A percentile compares a stretch with the other conserved stretches of the same genome.
Conservation (phyloP, 2,113 vertebrate species). For the Polypterus bichir region DNA sequence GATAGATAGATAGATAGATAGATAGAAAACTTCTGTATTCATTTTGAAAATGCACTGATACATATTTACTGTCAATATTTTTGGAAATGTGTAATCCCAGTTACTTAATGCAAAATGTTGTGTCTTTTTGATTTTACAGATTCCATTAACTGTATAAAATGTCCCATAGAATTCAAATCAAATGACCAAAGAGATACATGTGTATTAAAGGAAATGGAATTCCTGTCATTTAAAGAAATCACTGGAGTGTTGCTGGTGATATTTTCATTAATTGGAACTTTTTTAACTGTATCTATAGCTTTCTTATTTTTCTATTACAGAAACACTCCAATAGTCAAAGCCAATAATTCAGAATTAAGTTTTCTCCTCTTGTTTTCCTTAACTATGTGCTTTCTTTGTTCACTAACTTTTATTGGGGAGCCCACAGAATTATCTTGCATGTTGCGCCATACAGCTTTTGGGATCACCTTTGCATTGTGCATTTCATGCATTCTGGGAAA, state of each 20-base stretch:
- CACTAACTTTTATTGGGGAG: slow-evolving; percentile 6
- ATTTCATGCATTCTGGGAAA: not conserved
- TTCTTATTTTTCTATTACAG: slow-evolving; percentile 4
- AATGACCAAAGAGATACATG: not conserved
- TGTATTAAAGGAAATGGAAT: slow-evolving; percentile 4
- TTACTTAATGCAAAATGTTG: not conserved
- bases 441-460: slow-evolving; percentile 9
- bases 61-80: too few species aligned
- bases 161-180: not conserved
- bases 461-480: slow-evolving; percentile 1
- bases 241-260: not conserved
- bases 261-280: not conserved
- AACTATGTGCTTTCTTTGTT: slow-evolving; percentile 10
- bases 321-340: slow-evolving; percentile 6
- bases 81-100: too few species aligned
- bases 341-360: slow-evolving; percentile 10
- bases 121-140: not conserved
- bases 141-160: slow-evolving; percentile 5
- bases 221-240: not conserved
- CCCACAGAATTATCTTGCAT: not conserved
- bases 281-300: not conserved
- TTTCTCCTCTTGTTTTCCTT: slow-evolving; percentile 7
- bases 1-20: too few species aligned
- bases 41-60: too few species aligned
- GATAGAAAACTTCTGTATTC: too few species aligned